Base-by-base conservation (phyloP, 2,888 invertebrate genomes). In the Copidosoma aretas region DNA sequence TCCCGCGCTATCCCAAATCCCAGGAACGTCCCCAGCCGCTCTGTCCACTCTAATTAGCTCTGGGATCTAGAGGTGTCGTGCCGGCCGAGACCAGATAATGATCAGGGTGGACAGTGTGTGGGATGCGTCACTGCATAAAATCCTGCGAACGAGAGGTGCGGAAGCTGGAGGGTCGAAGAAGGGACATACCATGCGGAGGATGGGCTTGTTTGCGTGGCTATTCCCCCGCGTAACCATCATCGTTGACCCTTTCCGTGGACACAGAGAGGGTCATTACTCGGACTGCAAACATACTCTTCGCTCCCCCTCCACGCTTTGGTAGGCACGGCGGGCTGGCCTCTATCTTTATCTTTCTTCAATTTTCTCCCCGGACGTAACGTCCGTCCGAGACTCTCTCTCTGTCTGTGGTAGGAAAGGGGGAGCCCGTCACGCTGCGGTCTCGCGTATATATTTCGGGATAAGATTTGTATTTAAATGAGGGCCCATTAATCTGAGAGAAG, bases 401-500 rank as follows among this genome's bases (percentile, higher is more conserved):
- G 32, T 8, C 3, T 5, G 4, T 32, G 32, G 32, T 8, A 5
- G 8, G 8, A 32, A 32, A 32, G 8, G 8, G 32, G 32, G 8
- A 41, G 10, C 25, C 8, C 49, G 12, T 69, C 71, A 66, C 70
- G 68, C 56, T 70, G 60, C 43, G 25, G 10, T 71, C 67, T 71
- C 60, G 64, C 32, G 32, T 32, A 32, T 32, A 32, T 32, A 32
- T 82, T 82, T 83, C 80, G 80, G 78, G 78, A 80, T 77, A 80
- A 83, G 82, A 83, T 83, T 82, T 83, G 81, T 83, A 83, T 83
- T 84, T 82, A 84, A 84, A 84, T 83, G 83, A 84, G 83, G 79
- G 76, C 77, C 81, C 81, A 82, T 84, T 82, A 83, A 81, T 80
- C 79, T 77, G 75, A 74, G 75, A 76, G 80, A 78, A 84, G 83